Evolutionary conservation across 2,113 vertebrate species (phyloP), one percentile per base, ranked within the genome.

Genomic region (Solea senegalensis): DNA sequence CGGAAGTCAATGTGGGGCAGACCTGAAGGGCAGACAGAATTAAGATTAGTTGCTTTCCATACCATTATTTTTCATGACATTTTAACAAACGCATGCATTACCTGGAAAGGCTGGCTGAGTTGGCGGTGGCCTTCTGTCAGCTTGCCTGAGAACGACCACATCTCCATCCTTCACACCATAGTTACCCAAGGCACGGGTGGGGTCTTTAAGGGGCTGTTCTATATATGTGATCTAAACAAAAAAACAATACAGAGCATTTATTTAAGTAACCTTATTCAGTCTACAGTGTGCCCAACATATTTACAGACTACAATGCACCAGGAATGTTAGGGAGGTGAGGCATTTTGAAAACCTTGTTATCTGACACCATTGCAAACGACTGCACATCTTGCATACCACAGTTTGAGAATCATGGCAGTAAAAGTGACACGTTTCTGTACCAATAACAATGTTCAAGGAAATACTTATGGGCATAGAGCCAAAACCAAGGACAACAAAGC

Each of bases 131-230:
- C 92, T 93, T 2, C 94, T 92, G 52, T 97, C 95, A 5, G 94
- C 90, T 88, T 98, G 97, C 28, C 95, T 94, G 74, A 99, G 90
- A 72, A 98, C 95, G 80, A 98, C 95, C 87, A 99, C 96, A 0
- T 99, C 98, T 1, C 97, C 98, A 7, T 99, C 98, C 69, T 98
- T 98, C 78, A 99, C 83, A 62, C 98, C 98, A n/a, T 98, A 99
- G 11, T 93, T 96, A 28, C 95, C 96, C 92, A 99, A 89, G 10
- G 96, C 95, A 84, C 95, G 93, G 82, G 95, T 95, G 80, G 95
- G 96, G 92, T 99, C 97, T 3, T 95, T 96, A 28, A 99, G 89
- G 5, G 95, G 94, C 74, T 93, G 95, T 88, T 99, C 97, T 1
- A 95, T 95, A 78, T 97, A 95, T 41, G 95, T 92, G 12, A 99